Base-by-base conservation (phyloP, 30 jellyfish, hydroid and myxozoan species). In the Chrysaora quinquecirrha region DNA sequence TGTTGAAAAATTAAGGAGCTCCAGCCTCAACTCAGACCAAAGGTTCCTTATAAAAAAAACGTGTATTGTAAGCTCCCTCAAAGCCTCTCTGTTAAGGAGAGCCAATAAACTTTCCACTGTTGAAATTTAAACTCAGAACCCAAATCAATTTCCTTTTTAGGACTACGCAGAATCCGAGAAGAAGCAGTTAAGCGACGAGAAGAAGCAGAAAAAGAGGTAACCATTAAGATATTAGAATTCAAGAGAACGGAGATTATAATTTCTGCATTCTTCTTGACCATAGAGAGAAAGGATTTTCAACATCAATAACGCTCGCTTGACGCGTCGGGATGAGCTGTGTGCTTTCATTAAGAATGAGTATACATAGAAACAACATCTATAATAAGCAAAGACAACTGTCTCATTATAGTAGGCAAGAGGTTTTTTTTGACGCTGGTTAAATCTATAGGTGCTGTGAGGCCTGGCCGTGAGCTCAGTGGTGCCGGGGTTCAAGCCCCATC, bases 161-260 rank as follows among this genome's bases (percentile, higher is more conserved):
- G 82, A 7, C 56, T 90, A 24, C 52, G 83, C 64, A 76, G 60
- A 31, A 67, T 90, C 28, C 73, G 96, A 11, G 93, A 90, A 64
- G 76, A 78, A 43, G 95, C 96, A 3, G 88, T 89, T 3, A 71
- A 60, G 38, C 71, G 83, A 29, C 43, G 75, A 43, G 95, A 48
- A 64, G 84, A 85, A 18, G 25, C 25, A 49, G 76, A 50, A 20
- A 22, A 30, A 32, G 31, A 48, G 34, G 47, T 3, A 25, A 65
- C 27, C 11, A 60, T 0, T 72, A 62, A 34, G 34, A n/a, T 32
- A 60, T n/a, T 4, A 27, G n/a, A 60, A 21, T 4, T 27, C 72
- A 60, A 60, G 48, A 48, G 0, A 49, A 65, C 54, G 84, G 48
- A 34, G 22, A 61, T 29, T 18, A 19, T 22, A 6, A 4, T 43